Conservation (phyloP, 2,113 vertebrate species). For the Gallinago undulata region DNA sequence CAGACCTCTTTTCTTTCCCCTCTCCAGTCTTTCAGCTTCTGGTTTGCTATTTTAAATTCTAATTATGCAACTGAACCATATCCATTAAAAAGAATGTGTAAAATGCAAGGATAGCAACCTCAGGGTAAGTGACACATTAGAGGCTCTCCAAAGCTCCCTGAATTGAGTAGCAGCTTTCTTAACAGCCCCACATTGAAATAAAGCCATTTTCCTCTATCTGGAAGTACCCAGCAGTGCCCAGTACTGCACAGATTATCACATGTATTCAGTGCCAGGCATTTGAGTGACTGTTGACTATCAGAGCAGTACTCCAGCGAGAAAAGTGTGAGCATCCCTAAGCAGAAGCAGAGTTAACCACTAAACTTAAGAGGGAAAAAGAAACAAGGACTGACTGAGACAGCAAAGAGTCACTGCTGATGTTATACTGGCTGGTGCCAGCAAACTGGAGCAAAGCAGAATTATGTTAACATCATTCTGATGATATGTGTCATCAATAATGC, state of each 20-base stretch:
- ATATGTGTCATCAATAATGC: not conserved
- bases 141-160: not conserved
- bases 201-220: not conserved
- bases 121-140: not conserved
- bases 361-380: not conserved
- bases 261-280: not conserved
- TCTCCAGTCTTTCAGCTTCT: not conserved
- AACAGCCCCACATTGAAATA: not conserved
- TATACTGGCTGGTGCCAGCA: not conserved
- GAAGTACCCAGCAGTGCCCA: not conserved
- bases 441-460: not conserved
- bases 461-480: not conserved
- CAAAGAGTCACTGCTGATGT: not conserved
- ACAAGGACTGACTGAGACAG: not conserved
- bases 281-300: not conserved
- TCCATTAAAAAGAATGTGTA: not conserved
- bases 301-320: not conserved
- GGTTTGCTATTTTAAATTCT: conserved; percentile 13
- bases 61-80: not conserved
- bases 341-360: not conserved
- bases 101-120: not conserved
- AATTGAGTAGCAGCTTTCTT: not conserved
- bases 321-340: not conserved
- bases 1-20: not conserved
- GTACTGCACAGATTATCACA: not conserved